phyloP scores from a whole-genome alignment of 2,113 vertebrate genomes.

The Neolamprologus toae region DNA sequence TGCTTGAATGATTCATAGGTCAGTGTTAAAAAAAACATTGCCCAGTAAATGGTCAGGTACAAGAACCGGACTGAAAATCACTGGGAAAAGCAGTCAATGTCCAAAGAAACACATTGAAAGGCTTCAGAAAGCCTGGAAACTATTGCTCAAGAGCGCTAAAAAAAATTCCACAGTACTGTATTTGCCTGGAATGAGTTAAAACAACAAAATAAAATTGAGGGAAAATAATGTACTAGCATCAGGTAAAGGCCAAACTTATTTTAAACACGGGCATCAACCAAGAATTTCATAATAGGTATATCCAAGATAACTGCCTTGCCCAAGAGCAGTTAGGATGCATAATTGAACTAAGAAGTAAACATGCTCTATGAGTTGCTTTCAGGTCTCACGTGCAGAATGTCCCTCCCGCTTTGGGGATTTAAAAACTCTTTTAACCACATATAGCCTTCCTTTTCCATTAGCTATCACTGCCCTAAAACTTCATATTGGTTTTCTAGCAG shows the following conservation, averaged over 20 bases:
- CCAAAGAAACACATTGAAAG: background rate
- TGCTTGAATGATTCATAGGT: background rate
- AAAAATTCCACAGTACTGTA: fast-evolving
- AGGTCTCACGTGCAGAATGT: background rate
- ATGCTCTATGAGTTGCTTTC: background rate
- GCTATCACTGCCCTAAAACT: slow-evolving; percentile 20
- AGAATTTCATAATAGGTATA: background rate
- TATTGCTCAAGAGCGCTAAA: background rate
- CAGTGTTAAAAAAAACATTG: background rate
- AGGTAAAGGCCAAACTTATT: background rate
- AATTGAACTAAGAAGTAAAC: background rate
- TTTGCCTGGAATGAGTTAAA: background rate
- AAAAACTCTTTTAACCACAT: slow-evolving; percentile 20
- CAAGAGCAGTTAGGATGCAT: background rate
- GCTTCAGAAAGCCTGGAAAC: background rate
- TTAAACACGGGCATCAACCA: background rate
- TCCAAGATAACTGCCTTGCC: background rate
- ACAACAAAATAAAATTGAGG: background rate
- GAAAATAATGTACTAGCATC: background rate
- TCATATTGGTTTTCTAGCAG: slow-evolving; percentile 51
- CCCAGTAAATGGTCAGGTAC: background rate
- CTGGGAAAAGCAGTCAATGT: background rate
- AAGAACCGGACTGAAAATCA: background rate
- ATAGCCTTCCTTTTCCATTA: slow-evolving; percentile 13
- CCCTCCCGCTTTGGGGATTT: slow-evolving; percentile 25